phyloP scores from a whole-genome alignment of 53 echinoderm and acorn worm genomes.

The Actinopyga echinites region DNA sequence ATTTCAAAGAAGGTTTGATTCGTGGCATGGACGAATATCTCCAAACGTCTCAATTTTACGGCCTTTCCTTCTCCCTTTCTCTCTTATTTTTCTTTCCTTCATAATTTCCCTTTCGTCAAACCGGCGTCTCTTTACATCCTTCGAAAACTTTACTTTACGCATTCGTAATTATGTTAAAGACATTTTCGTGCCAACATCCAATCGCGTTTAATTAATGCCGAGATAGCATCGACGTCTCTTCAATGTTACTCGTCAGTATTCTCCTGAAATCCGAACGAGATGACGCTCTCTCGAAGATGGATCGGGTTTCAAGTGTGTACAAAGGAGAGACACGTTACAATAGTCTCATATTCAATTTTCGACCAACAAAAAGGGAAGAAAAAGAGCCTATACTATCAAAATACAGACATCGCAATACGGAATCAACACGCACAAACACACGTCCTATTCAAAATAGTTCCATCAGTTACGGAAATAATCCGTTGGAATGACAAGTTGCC shows the following conservation, averaged over 20 bases:
- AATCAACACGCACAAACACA: slow-evolving; percentile 19
- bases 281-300: slow-evolving; percentile 3
- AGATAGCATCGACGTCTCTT: slow-evolving; percentile 5
- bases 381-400: neutral
- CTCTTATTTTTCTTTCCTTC: too few relatives aligned
- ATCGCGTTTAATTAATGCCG: slow-evolving; percentile 33
- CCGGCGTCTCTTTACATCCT: slow-evolving; percentile 29
- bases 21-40: too few relatives aligned
- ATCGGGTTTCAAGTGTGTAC: slow-evolving; percentile 19
- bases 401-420: neutral
- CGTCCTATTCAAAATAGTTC: neutral
- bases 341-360: slow-evolving; percentile 15
- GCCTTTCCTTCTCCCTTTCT: too few relatives aligned
- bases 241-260: slow-evolving; percentile 16
- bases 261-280: neutral
- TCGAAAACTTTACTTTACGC: slow-evolving; percentile 36
- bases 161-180: slow-evolving; percentile 42
- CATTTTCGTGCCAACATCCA: slow-evolving; percentile 33
- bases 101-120: neutral
- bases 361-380: neutral
- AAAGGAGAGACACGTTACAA: slow-evolving; percentile 4
- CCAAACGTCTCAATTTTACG: too few relatives aligned
- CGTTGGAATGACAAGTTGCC: too few relatives aligned
- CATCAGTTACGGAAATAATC: too few relatives aligned
- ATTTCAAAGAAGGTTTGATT: too few relatives aligned